Conservation (phyloP, 2,888 invertebrate species). For the Latrodectus elegans region DNA sequence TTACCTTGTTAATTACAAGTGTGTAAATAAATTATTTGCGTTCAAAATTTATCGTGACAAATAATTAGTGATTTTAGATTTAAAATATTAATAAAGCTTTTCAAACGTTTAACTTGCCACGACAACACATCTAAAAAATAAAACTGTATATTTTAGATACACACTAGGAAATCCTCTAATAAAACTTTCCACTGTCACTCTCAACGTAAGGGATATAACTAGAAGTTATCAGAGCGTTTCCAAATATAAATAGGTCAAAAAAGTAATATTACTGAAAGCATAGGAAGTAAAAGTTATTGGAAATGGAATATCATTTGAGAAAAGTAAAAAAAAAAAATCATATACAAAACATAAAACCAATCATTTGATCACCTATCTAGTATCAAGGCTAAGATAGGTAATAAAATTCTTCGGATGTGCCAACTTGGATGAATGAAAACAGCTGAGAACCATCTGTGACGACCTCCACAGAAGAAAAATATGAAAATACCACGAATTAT, state of each 20-base stretch:
- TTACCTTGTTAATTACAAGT: too few relatives aligned
- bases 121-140: slow-evolving; percentile 27
- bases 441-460: slow-evolving; percentile 60
- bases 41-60: too few relatives aligned
- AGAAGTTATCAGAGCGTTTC: slow-evolving; percentile 66
- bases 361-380: slow-evolving; percentile 4
- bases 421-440: slow-evolving; percentile 67
- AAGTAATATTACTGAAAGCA: slow-evolving; percentile 22
- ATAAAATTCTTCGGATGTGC: slow-evolving; percentile 62
- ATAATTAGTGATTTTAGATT: too few relatives aligned
- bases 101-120: slow-evolving; percentile 23
- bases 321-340: slow-evolving; percentile 1
- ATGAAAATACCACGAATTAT: slow-evolving; percentile 4
- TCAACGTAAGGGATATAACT: slow-evolving; percentile 45
- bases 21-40: too few relatives aligned
- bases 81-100: too few relatives aligned
- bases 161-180: slow-evolving; percentile 30
- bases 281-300: slow-evolving; percentile 44
- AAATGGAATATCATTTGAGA: slow-evolving; percentile 13
- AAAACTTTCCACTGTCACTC: slow-evolving; percentile 62
- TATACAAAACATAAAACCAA: slow-evolving; percentile 6
- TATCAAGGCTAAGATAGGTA: slow-evolving; percentile 57
- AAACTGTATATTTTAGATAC: background rate
- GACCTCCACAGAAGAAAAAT: slow-evolving; percentile 45
- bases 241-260: slow-evolving; percentile 65